Base-by-base conservation (phyloP, 2,888 invertebrate species). In the Amblyjoppa proteus region DNA sequence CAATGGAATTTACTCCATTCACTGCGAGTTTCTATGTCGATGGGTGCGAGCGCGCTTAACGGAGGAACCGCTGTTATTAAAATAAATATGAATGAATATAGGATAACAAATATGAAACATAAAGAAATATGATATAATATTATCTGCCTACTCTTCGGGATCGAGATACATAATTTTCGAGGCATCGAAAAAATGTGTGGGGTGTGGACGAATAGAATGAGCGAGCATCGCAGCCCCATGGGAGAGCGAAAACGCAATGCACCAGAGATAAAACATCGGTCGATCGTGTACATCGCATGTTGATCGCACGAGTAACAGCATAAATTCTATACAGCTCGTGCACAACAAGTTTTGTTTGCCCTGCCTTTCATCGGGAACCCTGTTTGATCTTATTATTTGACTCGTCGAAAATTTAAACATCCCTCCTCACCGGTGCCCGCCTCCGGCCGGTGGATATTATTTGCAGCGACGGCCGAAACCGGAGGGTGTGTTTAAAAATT, bases 381-480 rank as follows among this genome's bases (percentile, higher is more conserved):
- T 92, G 91, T 93, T 93, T 93, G 92, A 93, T 93, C 93, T 93
- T 92, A 93, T 93, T 93, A 93, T 93, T 92, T 93, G 91, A 92
- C 91, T 92, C 91, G 90, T 91, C 90, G 88, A 91, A 64, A 93
- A 93, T 93, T 93, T 92, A 93, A 93, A 93, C 92, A 93, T 92
- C 92, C 89, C 87, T 89, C 82, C 80, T 85, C 71, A 58, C 83
- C 87, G 84, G 56, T 16, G 45, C 58, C 64, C 9, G 69, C 69
- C 73, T 74, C 83, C 78, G 73, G 74, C 68, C 74, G 58, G 53
- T 58, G 58, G 77, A 74, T 81, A 64, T 88, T 88, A 83, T 83
- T 85, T 87, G 85, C 64, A 45, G 68, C 81, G 71, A 13, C 58
- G 31, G 16, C n/a, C 38, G 64, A 41, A 76, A 74, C 79, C 51